These are phyloP conservation scores for Etheostoma cragini DNA, from an alignment of 2,113 vertebrate genomes.

Conservation along the genomic window DNA sequence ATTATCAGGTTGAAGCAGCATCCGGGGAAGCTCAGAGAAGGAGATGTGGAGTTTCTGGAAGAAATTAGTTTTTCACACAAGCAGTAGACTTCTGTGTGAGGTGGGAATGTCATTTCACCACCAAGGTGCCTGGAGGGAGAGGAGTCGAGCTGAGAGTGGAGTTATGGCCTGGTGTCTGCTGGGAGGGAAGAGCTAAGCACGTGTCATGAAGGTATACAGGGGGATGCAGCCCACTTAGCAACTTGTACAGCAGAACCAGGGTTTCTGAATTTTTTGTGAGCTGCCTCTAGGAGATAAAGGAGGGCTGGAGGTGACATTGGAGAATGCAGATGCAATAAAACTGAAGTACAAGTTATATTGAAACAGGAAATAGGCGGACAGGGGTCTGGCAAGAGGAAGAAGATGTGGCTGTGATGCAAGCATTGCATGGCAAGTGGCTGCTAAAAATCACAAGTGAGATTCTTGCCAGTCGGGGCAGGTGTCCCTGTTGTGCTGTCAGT, in stretches of 20 bases:
- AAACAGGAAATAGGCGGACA: neutral
- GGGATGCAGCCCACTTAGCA: constrained; percentile 46
- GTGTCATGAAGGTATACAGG: constrained; percentile 37
- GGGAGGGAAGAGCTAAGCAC: constrained; percentile 37
- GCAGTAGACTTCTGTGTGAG: constrained; percentile 53
- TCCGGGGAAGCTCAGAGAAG: constrained; percentile 31
- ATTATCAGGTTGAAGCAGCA: constrained; percentile 57
- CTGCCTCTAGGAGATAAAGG: constrained; percentile 25
- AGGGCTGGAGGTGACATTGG: neutral
- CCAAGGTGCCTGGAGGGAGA: constrained; percentile 41
- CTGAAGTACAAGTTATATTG: constrained; percentile 22
- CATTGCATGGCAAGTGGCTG: constrained; percentile 18
- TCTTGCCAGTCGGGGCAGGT: constrained; percentile 44
- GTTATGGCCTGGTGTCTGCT: constrained; percentile 39
- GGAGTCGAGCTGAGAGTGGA: constrained; percentile 30
- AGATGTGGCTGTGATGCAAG: constrained; percentile 5
- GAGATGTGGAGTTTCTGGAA: constrained; percentile 54
- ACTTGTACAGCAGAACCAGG: constrained; percentile 25
- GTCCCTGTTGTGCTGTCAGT: constrained; percentile 42
- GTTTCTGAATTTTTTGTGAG: constrained; percentile 34
- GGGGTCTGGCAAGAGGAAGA: neutral
- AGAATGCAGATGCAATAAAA: constrained; percentile 15
- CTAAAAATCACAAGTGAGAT: constrained; percentile 19
- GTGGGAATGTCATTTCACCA: constrained; percentile 61
- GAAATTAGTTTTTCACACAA: constrained; percentile 71